A percentile compares a stretch with the other conserved stretches of the same genome.
These are phyloP conservation scores for Whitmania pigra DNA, from an alignment of 1,140 invertebrate species.

Conservation along the genomic window DNA sequence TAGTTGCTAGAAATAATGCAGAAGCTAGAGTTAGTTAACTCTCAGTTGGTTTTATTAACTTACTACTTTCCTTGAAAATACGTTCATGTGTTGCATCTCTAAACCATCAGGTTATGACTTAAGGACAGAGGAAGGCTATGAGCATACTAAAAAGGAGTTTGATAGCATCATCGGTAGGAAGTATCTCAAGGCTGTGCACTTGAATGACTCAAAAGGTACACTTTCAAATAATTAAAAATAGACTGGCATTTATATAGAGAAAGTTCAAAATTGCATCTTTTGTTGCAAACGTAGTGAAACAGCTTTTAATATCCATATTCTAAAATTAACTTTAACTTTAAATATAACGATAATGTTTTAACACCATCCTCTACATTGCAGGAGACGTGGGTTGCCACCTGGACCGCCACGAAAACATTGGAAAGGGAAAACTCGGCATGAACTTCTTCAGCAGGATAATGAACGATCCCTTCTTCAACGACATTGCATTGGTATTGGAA, in stretches of 20 bases:
- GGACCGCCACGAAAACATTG: constrained; percentile 48
- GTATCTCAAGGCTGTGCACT: constrained; percentile 46
- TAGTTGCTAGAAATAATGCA: too few relatives aligned
- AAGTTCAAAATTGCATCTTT: not conserved
- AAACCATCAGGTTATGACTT: constrained; percentile 43
- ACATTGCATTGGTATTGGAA: constrained; percentile 47
- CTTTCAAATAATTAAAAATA: too few relatives aligned
- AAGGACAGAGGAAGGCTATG: constrained; percentile 38
- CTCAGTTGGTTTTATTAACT: too few relatives aligned
- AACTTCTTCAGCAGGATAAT: constrained; percentile 42
- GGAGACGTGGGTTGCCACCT: constrained; percentile 41
- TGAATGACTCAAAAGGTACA: constrained; percentile 48
- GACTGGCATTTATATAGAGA: too few relatives aligned
- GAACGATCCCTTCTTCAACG: constrained; percentile 42
- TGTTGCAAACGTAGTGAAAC: too few relatives aligned
- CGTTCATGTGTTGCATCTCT: constrained; percentile 1
- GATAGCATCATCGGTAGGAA: constrained; percentile 44
- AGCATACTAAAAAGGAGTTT: constrained; percentile 43
- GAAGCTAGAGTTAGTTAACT: too few relatives aligned
- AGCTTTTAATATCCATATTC: too few relatives aligned
- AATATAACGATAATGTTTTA: not conserved
- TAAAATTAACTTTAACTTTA: not conserved
- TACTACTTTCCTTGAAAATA: too few relatives aligned
- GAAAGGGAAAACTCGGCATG: constrained; percentile 44
- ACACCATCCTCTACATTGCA: constrained; percentile 22